Base-by-base conservation (phyloP, 2,797 vertebrate genomes). In the Hydrocynus forskahlii region DNA sequence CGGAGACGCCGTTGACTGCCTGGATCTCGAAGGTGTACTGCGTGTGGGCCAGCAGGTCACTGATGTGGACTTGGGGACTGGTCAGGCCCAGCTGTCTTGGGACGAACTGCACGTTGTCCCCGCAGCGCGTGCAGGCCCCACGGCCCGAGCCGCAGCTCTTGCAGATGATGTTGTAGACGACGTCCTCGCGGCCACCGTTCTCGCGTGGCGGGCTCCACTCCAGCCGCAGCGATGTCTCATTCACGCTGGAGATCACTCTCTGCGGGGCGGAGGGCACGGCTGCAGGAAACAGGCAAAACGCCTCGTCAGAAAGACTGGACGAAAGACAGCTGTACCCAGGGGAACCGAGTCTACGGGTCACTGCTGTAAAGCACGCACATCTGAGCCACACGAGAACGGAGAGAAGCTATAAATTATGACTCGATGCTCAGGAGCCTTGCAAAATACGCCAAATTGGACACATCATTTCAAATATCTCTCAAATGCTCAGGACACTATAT, bases 1-100 rank as follows among this genome's bases (percentile, higher is more conserved):
- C 97, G 0, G 97, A 98, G 79, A 99, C 97, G 0, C 97, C 97
- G 0, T 97, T 99, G 40, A 98, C 96, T 0, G 97, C 96, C 87
- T 99, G 97, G 88, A 99, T 96, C 92, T 98, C 97, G 0, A 99
- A 99, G 86, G 97, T 98, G 93, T 99, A 99, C 86, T 96, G 96
- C 0, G 97, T 98, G 93, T 99, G 97, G 0, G 97, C 97, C 85
- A 98, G 92, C 70, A 99, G 95, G 85, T 98, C 96, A 0, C 95
- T 97, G 93, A 99, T 96, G 88, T 95, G 95, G 68, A 99, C 93
- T 0, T 87, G 90, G 0, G 94, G 91, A 83, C 96, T 94, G 0
- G 92, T 96, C 79, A 99, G 93, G 67, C 97, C 97, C 86, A 98
- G 94, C 92, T 99, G 97, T 1, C 97, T 96, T 0, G 97, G 97